Conservation (phyloP, 2,888 invertebrate genomes). For the Pelosia muscerda region DNA sequence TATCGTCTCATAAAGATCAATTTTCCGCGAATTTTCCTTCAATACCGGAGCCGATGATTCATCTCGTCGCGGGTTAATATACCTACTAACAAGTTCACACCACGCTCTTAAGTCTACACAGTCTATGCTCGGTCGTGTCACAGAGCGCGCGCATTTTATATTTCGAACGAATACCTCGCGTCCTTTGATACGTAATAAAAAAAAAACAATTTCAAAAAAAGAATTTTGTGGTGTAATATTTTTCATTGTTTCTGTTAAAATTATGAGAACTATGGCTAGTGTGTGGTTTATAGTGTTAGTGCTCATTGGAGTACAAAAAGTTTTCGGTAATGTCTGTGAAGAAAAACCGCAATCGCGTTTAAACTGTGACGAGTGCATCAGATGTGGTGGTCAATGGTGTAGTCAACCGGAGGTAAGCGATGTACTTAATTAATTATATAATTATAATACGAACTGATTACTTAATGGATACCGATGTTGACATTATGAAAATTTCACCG, state of each 20-base stretch:
- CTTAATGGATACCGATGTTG: not conserved
- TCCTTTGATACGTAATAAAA: constrained; percentile 38
- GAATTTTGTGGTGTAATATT: not conserved
- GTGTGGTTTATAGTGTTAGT: constrained; percentile 70
- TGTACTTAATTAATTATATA: not conserved
- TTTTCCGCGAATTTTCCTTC: constrained; percentile 75
- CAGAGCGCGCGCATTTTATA: constrained; percentile 63
- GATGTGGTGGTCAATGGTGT: constrained; percentile 75
- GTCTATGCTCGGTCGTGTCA: constrained; percentile 60
- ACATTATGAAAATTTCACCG: not conserved
- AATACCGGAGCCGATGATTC: constrained; percentile 65
- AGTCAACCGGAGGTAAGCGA: constrained; percentile 60
- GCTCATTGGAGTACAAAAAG: constrained; percentile 63
- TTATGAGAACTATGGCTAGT: constrained; percentile 63
- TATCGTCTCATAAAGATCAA: constrained; percentile 45
- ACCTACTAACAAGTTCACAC: constrained; percentile 39
- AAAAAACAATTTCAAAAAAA: constrained; percentile 21
- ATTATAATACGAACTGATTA: not conserved
- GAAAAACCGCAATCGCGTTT: constrained; percentile 31
- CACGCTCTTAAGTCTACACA: constrained; percentile 40
- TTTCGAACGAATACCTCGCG: constrained; percentile 56
- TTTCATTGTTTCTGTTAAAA: constrained; percentile 20
- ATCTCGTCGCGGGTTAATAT: constrained; percentile 62
- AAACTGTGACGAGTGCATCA: constrained; percentile 75
- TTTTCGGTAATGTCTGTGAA: constrained; percentile 62